Evolutionary conservation across 2,888 invertebrate genomes (phyloP).

Genomic region (Epistrophe grossulariae): DNA sequence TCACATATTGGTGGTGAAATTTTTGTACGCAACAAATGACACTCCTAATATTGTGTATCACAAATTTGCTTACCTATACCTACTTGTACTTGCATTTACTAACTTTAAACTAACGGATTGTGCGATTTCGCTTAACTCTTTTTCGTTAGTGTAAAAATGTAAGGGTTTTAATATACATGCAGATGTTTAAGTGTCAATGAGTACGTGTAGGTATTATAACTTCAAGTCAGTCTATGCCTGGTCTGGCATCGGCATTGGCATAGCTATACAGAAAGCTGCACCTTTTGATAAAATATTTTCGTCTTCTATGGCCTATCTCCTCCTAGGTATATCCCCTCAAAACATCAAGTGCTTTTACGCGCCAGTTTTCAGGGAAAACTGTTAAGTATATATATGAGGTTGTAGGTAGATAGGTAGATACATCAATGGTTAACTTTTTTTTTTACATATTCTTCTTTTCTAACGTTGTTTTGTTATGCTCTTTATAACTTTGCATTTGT

Average conservation of each 20-base stretch:
- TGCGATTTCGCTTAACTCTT: slow-evolving; percentile 61
- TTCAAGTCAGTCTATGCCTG: background rate
- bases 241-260: background rate
- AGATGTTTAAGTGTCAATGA: slow-evolving; percentile 6
- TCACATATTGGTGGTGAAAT: background rate
- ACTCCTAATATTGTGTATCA: background rate
- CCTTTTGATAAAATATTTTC: slow-evolving; percentile 26
- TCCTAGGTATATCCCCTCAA: background rate
- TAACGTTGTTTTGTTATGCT: background rate
- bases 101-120: background rate
- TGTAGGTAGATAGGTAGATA: background rate
- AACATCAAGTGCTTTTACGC: background rate
- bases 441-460: slow-evolving; percentile 6
- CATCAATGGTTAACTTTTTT: slow-evolving; percentile 25
- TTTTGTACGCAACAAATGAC: background rate
- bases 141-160: background rate
- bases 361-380: slow-evolving; percentile 35
- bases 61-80: background rate
- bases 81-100: background rate
- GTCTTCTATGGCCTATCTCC: slow-evolving; percentile 9
- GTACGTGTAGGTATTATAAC: background rate
- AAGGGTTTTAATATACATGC: slow-evolving; percentile 17
- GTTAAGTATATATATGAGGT: background rate
- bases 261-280: background rate
- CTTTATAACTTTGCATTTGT: background rate